Evolutionary conservation across 2,888 invertebrate genomes (phyloP), one percentile per base, ranked within the genome.

Genomic region (Aporophyla nigra): DNA sequence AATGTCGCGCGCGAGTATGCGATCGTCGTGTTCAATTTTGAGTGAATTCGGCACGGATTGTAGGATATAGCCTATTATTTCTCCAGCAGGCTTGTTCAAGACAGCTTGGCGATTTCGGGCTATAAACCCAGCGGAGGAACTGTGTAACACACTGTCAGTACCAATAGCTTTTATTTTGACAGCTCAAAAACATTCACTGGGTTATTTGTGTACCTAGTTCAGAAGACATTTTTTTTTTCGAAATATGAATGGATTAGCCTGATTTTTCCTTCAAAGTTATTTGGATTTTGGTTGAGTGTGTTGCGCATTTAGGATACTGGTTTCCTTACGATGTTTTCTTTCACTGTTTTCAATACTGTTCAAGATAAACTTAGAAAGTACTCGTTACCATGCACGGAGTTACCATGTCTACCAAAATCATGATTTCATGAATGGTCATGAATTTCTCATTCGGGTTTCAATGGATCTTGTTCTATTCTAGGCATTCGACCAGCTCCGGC

Each of bases 401-500:
- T 33, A 51, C 0, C 33, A 21, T 51, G 33, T 33, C 21, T 51
- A 53, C 3, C 33, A 56, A 5, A 40, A 40, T 33, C 33, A 33
- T 33, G 3, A 33, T 33, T 33, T 33, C 33, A 33, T 33, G 33
- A 33, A 33, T 33, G 4, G 9, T 56, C 58, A 24, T 21, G 5
- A 33, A 33, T 12, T 5, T 12, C 24, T 74, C 51, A 66, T 43
- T 76, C 67, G 16, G 53, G 46, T 16, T 43, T 46, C n/a, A 76
- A 58, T 59, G 75, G 75, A 67, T 67, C 68, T 43, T 16, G 10
- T 14, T 43, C 27, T 33, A 43, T 43, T 10, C 43, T 65, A 14
- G 51, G 6, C 9, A 16, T 1, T 43, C 58, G 33, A 27, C 56
- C n/a, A 40, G 46, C 21, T 2, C 24, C 56, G 6, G 19, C 10